Evolutionary conservation across 2,888 invertebrate species (phyloP).

Genomic region (Scaptodrosophila latifasciaeformis): DNA sequence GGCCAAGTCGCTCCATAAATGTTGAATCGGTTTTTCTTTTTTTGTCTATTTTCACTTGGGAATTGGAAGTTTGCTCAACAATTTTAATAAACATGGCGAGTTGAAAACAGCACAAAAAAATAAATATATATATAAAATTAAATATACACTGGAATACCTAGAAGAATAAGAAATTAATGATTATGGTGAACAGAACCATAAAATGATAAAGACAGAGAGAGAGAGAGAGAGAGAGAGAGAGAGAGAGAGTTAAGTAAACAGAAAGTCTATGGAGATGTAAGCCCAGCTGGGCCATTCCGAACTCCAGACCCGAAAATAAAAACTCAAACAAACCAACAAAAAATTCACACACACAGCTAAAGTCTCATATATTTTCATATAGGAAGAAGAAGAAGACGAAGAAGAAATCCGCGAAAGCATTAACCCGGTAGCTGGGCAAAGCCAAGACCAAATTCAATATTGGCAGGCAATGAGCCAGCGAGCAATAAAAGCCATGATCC

Average conservation of each 20-base stretch:
- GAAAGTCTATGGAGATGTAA: background rate
- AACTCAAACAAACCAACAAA: conserved; percentile 46
- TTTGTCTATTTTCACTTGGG: background rate
- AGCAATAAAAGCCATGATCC: conserved; percentile 58
- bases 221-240: no score
- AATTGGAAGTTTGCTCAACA: conserved; percentile 44
- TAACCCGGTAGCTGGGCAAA: conserved; percentile 39
- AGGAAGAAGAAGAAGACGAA: no score
- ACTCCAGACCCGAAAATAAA: conserved; percentile 40
- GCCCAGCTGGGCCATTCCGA: background rate
- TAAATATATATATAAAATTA: conserved; percentile 46
- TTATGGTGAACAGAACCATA: conserved; percentile 54
- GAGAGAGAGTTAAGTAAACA: no score
- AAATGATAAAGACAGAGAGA: no score
- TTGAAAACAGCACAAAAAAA: conserved; percentile 38
- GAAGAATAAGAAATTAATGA: conserved; percentile 50
- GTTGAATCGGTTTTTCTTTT: background rate
- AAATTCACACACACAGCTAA: conserved; percentile 17
- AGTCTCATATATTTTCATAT: no score
- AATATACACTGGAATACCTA: conserved; percentile 37
- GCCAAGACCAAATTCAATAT: conserved; percentile 62
- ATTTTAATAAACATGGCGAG: conserved; percentile 57
- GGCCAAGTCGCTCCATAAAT: no score
- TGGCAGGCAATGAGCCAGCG: conserved; percentile 63
- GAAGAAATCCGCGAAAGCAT: conserved; percentile 28